Conservation (phyloP, 2,797 vertebrate genomes). For the Momotus momota region DNA sequence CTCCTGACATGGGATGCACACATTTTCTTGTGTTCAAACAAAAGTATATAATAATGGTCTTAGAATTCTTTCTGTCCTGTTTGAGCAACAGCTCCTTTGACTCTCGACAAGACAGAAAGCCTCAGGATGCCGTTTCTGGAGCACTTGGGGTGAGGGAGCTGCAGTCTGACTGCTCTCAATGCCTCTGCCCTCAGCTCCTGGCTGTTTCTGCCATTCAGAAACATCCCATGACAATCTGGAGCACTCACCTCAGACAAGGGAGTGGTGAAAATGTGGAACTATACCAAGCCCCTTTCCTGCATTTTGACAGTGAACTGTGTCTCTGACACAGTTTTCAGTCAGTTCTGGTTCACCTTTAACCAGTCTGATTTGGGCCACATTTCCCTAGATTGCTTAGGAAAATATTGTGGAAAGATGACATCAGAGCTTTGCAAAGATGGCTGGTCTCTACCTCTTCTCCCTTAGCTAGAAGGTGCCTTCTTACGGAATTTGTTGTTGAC, state of each 20-base stretch:
- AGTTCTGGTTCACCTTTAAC: background rate
- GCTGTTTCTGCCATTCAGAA: background rate
- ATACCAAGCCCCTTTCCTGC: background rate
- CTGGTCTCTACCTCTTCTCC: background rate
- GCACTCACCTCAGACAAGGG: background rate
- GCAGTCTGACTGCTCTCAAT: background rate
- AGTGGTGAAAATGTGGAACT: background rate
- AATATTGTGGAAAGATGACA: background rate
- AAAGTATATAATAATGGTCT: background rate
- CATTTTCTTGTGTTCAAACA: background rate
- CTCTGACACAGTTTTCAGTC: background rate
- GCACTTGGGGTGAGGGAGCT: background rate
- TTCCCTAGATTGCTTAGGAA: background rate
- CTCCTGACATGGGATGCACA: background rate
- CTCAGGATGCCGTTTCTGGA: background rate
- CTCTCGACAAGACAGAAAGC: background rate
- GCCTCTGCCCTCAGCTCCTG: background rate
- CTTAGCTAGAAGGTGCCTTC: background rate
- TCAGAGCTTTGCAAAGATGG: background rate
- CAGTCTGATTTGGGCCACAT: background rate
- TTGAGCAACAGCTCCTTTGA: background rate
- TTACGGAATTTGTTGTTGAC: background rate
- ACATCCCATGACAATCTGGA: background rate
- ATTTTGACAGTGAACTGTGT: background rate
- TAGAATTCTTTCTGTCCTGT: background rate